Conservation (phyloP, 2,797 vertebrate species). For the Myiothlypis coronata region DNA sequence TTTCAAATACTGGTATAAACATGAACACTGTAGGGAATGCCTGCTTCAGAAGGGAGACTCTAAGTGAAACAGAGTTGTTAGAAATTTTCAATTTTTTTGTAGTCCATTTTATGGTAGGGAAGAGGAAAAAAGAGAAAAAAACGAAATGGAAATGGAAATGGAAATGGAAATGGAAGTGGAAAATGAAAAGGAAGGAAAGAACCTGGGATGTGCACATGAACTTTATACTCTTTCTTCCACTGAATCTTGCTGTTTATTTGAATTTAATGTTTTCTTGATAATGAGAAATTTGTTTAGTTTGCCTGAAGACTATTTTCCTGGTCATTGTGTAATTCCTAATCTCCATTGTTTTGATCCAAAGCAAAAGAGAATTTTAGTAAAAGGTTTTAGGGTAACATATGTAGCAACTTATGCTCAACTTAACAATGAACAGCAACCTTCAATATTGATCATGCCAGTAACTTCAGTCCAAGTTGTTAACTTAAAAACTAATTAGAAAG, state of each 20-base stretch:
- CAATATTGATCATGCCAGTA: background rate
- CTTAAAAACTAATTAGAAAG: background rate
- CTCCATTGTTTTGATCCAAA: background rate
- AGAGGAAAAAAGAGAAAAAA: background rate
- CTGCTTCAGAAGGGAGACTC: background rate
- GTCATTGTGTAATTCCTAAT: background rate
- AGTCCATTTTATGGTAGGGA: background rate
- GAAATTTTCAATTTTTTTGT: background rate
- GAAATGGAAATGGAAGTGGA: background rate
- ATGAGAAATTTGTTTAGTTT: background rate
- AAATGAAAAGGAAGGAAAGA: background rate
- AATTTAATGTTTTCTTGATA: background rate
- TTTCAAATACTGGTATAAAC: background rate
- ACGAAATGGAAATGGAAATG: background rate
- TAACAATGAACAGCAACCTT: background rate
- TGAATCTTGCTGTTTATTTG: background rate
- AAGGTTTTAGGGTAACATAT: background rate
- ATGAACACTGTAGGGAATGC: background rate
- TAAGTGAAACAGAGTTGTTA: background rate
- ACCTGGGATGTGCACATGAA: background rate
- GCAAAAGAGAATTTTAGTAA: background rate
- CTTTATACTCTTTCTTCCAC: background rate
- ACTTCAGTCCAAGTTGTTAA: background rate
- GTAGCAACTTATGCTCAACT: background rate
- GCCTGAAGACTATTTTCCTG: background rate